phyloP scores from a whole-genome alignment of 2,888 invertebrate genomes.

The Gymnoscelis rufifasciata region DNA sequence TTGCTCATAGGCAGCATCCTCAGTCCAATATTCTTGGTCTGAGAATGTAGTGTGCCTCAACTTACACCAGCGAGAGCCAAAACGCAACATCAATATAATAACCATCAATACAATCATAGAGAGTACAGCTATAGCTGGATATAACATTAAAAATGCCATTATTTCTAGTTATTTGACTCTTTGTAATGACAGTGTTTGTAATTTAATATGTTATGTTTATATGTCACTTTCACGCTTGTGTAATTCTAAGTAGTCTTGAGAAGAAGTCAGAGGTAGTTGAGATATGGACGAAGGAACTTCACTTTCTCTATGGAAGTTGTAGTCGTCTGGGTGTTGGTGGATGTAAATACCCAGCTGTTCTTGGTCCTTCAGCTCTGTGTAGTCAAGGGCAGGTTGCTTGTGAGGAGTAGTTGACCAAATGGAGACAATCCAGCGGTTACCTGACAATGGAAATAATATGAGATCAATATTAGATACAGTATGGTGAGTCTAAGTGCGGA shows the following conservation, averaged over 20 bases:
- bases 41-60: conserved; percentile 83
- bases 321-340: conserved; percentile 49
- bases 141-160: conserved; percentile 86
- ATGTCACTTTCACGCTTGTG: conserved; percentile 91
- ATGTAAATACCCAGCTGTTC: conserved; percentile 50
- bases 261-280: conserved; percentile 62
- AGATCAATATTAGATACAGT: too few relatives aligned
- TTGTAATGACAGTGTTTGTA: conserved; percentile 37
- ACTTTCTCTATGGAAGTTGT: conserved; percentile 43
- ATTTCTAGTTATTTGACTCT: conserved; percentile 59
- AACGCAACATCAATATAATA: conserved; percentile 86
- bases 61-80: conserved; percentile 85
- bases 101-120: conserved; percentile 86
- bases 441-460: too few relatives aligned
- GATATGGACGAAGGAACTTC: conserved; percentile 56
- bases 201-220: conserved; percentile 59
- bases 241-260: conserved; percentile 80
- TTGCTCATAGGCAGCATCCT: conserved; percentile 82
- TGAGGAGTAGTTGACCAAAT: conserved; percentile 91
- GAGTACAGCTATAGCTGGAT: conserved; percentile 86
- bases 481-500: too few relatives aligned
- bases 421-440: conserved; percentile 90
- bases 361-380: conserved; percentile 83
- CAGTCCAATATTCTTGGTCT: conserved; percentile 82
- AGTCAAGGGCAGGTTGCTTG: conserved; percentile 88